phyloP scores from a whole-genome alignment of 1,140 invertebrate species.

The Cryptotermes secundus region DNA sequence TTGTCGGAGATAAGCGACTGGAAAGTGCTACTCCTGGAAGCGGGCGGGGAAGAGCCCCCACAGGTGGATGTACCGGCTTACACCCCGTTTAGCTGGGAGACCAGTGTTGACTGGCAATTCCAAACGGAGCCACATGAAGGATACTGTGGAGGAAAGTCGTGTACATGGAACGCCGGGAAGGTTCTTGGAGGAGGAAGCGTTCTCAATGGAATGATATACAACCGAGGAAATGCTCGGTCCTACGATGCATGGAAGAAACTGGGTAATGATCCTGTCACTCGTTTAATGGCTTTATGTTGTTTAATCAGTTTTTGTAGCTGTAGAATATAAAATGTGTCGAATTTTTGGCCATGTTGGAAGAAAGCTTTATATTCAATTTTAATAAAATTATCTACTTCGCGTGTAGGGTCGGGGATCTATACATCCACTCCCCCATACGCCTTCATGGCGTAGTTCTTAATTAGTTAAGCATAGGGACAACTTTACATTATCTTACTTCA shows the following conservation, averaged over 20 bases:
- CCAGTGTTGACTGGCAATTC: not conserved
- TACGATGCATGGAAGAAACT: slow-evolving; percentile 67
- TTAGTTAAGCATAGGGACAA: too few relatives aligned
- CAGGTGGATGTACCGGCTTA: not conserved
- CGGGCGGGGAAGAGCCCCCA: not conserved
- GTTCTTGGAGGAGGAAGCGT: slow-evolving; percentile 61
- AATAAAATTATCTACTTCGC: too few relatives aligned
- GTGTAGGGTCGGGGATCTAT: too few relatives aligned
- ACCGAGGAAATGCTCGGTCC: slow-evolving; percentile 71
- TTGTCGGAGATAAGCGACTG: not conserved
- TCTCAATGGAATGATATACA: slow-evolving; percentile 79
- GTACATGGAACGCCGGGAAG: slow-evolving; percentile 5
- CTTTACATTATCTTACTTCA: too few relatives aligned
- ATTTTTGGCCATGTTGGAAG: too few relatives aligned
- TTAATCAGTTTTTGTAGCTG: too few relatives aligned
- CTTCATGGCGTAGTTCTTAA: too few relatives aligned
- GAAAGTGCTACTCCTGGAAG: not conserved
- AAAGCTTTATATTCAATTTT: too few relatives aligned
- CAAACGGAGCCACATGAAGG: not conserved
- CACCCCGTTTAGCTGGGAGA: not conserved
- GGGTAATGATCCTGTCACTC: not conserved
- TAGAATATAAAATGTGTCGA: too few relatives aligned
- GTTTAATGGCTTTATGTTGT: too few relatives aligned
- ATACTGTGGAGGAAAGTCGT: not conserved
- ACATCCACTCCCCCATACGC: too few relatives aligned